A percentile compares a stretch with the other conserved stretches of the same genome.
These are phyloP conservation scores for Pituophis catenifer DNA, from an alignment of 2,113 vertebrate species.

Conservation along the genomic window DNA sequence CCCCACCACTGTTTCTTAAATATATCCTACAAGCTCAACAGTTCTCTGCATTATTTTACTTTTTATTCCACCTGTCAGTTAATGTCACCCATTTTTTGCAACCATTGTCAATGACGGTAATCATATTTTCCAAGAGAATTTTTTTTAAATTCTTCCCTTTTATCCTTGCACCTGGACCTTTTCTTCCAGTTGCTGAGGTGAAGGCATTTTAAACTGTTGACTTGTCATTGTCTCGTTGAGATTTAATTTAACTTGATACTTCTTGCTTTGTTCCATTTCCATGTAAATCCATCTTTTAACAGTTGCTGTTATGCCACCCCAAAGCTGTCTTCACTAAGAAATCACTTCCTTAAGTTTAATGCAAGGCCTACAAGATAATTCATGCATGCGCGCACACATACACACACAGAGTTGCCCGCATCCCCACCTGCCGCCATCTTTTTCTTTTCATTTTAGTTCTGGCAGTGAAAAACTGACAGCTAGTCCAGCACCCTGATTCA, in stretches of 20 bases:
- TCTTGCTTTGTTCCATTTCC: slow-evolving; percentile 44
- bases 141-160: background rate
- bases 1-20: background rate
- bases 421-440: background rate
- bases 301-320: slow-evolving; percentile 57
- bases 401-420: background rate
- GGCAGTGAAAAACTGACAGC: slow-evolving; percentile 64
- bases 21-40: fast-evolving
- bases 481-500: slow-evolving; percentile 66
- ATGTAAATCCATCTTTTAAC: slow-evolving; percentile 60
- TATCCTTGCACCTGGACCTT: background rate
- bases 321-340: slow-evolving; percentile 53
- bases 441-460: slow-evolving; percentile 51
- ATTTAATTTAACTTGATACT: slow-evolving; percentile 37
- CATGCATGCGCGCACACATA: background rate
- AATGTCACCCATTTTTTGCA: fast-evolving
- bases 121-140: background rate
- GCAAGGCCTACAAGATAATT: slow-evolving; percentile 58
- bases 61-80: background rate
- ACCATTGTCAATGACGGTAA: fast-evolving
- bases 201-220: slow-evolving; percentile 47
- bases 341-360: slow-evolving; percentile 65
- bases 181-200: background rate
- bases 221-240: slow-evolving; percentile 55
- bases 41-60: background rate